Percentiles rank a stretch among this genome's conserved stretches.
Evolutionary conservation across 2,113 vertebrate genomes (phyloP).

Genomic region (Puntigrus tetrazona): DNA sequence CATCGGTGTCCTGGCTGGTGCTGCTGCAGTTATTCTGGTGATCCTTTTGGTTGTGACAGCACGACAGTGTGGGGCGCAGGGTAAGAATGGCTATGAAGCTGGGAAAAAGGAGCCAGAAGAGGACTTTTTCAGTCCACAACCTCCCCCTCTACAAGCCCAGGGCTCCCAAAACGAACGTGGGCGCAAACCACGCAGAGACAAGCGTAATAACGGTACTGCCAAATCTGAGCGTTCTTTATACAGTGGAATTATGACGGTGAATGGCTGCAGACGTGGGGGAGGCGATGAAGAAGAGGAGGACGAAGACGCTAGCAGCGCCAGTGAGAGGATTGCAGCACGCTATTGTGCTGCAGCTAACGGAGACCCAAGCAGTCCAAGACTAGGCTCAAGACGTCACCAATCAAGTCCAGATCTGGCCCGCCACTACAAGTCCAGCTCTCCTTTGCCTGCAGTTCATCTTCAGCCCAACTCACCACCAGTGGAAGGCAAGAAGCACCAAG

Average conservation of each 20-base stretch:
- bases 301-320: slow-evolving; percentile 81
- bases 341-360: slow-evolving; percentile 87
- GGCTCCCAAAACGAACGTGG: slow-evolving; percentile 65
- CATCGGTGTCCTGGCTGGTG: slow-evolving; percentile 89
- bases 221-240: slow-evolving; percentile 93
- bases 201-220: slow-evolving; percentile 62
- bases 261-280: slow-evolving; percentile 70
- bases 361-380: slow-evolving; percentile 85
- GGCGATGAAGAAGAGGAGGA: slow-evolving; percentile 70
- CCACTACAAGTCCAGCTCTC: slow-evolving; percentile 97
- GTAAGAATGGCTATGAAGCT: slow-evolving; percentile 89
- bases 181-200: slow-evolving; percentile 73
- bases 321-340: slow-evolving; percentile 89
- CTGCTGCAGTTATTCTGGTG: slow-evolving; percentile 90
- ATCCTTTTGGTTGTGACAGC: slow-evolving; percentile 92
- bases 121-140: slow-evolving; percentile 93
- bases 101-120: slow-evolving; percentile 94
- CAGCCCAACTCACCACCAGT: slow-evolving; percentile 94
- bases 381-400: slow-evolving; percentile 86
- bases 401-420: slow-evolving; percentile 91
- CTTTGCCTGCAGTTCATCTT: slow-evolving; percentile 91
- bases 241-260: slow-evolving; percentile 80
- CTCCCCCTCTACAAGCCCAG: slow-evolving; percentile 65
- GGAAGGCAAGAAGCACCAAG: slow-evolving; percentile 93
- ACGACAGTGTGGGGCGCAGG: slow-evolving; percentile 89